Base-by-base conservation (phyloP, 1,140 invertebrate genomes). In the Leptinotarsa texana region DNA sequence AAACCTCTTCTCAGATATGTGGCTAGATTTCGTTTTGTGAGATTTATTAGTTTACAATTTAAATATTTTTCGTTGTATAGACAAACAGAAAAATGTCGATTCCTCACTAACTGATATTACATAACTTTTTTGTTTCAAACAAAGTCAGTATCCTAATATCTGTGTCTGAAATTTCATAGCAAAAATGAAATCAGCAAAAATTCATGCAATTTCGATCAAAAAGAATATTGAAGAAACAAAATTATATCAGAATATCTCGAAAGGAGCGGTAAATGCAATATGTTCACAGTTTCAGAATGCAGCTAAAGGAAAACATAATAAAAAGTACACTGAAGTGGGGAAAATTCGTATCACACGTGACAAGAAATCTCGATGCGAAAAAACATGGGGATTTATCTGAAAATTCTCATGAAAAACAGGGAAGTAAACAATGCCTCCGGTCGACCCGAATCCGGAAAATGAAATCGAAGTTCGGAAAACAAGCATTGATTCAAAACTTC, bases 121-220 rank as follows among this genome's bases (percentile, higher is more conserved):
- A 1, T 70, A 75, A 71, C 69, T 68, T 71, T 66, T 75, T 75
- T 69, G 65, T 71, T 65, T 47, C 69, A 63, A 71, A 71, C 66
- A 75, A 75, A 75, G 66, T 75, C 65, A 63, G 22, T 75, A 57
- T 75, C 74, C 70, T 69, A 75, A 75, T 75, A 75, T 65, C 67
- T 57, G 15, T 63, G 68, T 57, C 51, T 57, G 1, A 17, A 57
- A 18, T 8, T 57, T 57, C 4, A 57, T n/a, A 57, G 17, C 51
- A 3, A n/a, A 57, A 57, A 57, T 57, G 13, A 57, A 57, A 57
- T 57, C 4, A 57, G 51, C 51, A n/a, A 17, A 57, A 15, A 57
- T n/a, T n/a, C 3, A 57, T 57, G 3, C 51, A 57, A 18, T 3
- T 57, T 57, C 15, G 15, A 57, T 57, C n/a, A 57, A 1, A 15